Evolutionary conservation across 2,113 vertebrate genomes (phyloP), one percentile per base, ranked within the genome.

Genomic region (Sardina pilchardus): DNA sequence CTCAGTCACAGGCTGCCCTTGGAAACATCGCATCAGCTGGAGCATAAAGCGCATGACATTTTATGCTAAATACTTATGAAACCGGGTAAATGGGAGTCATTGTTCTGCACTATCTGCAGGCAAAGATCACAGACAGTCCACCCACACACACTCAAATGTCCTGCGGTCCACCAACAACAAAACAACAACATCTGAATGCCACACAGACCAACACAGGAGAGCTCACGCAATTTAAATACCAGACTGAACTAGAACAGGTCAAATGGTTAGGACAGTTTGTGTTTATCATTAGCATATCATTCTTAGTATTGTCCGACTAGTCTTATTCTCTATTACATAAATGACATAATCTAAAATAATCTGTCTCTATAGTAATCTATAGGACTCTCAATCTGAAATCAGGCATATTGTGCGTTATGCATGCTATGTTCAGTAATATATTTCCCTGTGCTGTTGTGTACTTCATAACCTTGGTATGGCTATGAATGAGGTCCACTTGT

Each of bases 141-240:
- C 67, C 71, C 30, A 78, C 34, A 34, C 34, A 34, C 71, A 34
- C 71, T 67, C n/a, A 67, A 67, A 67, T 67, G 63, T 78, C 71
- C 71, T 34, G 16, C 30, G 34, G 30, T 16, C 26, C 4, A 78
- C 71, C 2, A 78, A 36, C 71, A 59, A 78, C 2, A 19, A 30
- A 26, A 75, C 67, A 78, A 78, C 34, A 78, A 14, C 71, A 17
- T 36, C 34, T 17, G 16, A 78, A 30, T 17, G 30, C 14, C 30
- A 34, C 71, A 63, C 24, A 78, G 12, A 78, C 4, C 12, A 17
- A 36, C 26, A 78, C 30, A 0, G 34, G 14, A 78, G 30, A 78
- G 30, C 30, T 39, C 16, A 34, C 30, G 4, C 71, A 78, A 78
- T 39, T 16, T 78, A 17, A 67, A 67, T n/a, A 12, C 1, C 24